A percentile compares a stretch with the other conserved stretches of the same genome.
These are phyloP conservation scores for Tauraco hartlaubi DNA, from an alignment of 2,797 vertebrate species.

Conservation along the genomic window DNA sequence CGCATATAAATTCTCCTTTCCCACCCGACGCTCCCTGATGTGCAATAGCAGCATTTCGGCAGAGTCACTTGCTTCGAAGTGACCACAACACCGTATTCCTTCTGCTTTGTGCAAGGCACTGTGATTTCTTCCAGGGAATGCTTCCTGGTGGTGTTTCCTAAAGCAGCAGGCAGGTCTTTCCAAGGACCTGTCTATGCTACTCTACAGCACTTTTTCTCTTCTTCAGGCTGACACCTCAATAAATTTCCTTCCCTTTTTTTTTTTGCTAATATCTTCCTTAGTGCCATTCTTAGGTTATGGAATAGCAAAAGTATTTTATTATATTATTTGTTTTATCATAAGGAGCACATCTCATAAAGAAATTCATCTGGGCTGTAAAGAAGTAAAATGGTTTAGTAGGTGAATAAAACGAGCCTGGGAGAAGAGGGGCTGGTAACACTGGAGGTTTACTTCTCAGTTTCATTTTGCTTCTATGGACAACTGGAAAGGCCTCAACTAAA, in stretches of 20 bases:
- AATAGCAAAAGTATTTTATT: background rate
- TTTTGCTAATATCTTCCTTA: background rate
- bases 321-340: background rate
- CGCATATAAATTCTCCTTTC: slow-evolving; percentile 7
- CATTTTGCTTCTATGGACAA: background rate
- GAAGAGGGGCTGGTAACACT: background rate
- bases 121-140: background rate
- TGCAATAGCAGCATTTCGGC: background rate
- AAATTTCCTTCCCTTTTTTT: background rate
- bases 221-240: background rate
- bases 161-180: background rate
- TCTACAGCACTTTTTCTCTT: background rate
- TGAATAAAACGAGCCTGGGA: background rate
- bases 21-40: background rate
- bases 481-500: background rate
- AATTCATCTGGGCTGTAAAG: background rate
- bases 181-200: background rate
- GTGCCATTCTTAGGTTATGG: background rate
- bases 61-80: slow-evolving; percentile 17
- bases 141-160: background rate
- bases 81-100: background rate
- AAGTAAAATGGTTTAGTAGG: background rate
- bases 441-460: background rate
- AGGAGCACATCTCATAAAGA: background rate
- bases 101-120: background rate